phyloP scores from a whole-genome alignment of 2,113 vertebrate genomes.

The Meles meles region DNA sequence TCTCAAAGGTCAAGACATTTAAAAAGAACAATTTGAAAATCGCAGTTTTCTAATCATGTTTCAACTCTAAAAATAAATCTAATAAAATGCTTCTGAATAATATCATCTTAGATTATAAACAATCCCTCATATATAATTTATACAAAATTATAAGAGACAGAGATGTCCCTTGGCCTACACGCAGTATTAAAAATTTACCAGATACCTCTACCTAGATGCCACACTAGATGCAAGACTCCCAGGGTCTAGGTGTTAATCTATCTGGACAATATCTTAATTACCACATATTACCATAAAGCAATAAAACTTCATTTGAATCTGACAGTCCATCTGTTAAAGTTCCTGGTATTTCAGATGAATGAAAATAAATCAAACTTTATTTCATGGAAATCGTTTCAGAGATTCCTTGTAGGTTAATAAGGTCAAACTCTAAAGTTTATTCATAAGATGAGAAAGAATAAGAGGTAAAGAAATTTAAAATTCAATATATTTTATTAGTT shows the following conservation, averaged over 20 bases:
- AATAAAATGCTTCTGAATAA: not conserved
- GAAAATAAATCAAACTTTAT: conserved; percentile 39
- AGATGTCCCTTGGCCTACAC: not conserved
- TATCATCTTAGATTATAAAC: not conserved
- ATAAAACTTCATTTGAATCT: conserved; percentile 66
- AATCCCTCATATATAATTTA: not conserved
- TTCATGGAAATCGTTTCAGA: conserved; percentile 39
- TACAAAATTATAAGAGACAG: not conserved
- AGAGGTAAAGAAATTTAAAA: conserved; percentile 30
- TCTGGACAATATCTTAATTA: conserved; percentile 58
- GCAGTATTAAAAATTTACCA: not conserved
- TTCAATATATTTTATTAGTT: conserved; percentile 13
- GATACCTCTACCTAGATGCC: not conserved
- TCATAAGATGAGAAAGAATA: not conserved
- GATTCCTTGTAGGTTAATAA: conserved; percentile 19
- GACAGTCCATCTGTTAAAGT: conserved; percentile 55
- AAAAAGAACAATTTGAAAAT: not conserved
- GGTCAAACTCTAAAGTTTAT: conserved; percentile 39
- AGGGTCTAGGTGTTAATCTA: not conserved
- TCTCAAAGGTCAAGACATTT: conserved; percentile 13
- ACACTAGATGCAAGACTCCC: not conserved
- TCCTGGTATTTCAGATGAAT: conserved; percentile 35
- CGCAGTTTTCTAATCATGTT: conserved; percentile 32
- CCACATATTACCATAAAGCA: conserved; percentile 41
- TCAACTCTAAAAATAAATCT: not conserved